Conservation (phyloP, 2,797 vertebrate species). For the Coilia nasus region DNA sequence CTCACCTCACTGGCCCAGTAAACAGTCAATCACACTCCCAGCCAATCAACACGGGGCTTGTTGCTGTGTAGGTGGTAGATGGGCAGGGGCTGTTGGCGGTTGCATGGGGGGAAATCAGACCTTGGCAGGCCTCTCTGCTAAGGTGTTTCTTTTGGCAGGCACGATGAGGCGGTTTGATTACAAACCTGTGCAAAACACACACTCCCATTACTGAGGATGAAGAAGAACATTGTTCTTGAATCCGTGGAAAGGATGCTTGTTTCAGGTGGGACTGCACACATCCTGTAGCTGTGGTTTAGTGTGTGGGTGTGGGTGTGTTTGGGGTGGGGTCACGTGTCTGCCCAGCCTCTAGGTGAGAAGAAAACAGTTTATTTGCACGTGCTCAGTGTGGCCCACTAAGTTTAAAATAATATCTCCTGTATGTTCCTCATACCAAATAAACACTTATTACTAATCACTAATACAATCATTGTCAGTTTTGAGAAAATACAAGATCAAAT, state of each 20-base stretch:
- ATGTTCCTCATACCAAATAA: too few species aligned
- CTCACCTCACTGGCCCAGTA: too few species aligned
- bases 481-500: too few species aligned
- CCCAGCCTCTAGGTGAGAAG: neutral
- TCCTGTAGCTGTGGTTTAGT: slow-evolving; percentile 10
- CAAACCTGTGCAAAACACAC: slow-evolving; percentile 32
- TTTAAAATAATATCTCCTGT: too few species aligned
- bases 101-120: slow-evolving; percentile 49
- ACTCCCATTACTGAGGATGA: neutral
- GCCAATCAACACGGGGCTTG: too few species aligned
- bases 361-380: neutral
- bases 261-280: neutral
- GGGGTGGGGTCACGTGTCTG: too few species aligned
- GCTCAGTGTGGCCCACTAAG: too few species aligned
- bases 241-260: slow-evolving; percentile 39
- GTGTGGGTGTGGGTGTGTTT: too few species aligned
- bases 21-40: too few species aligned
- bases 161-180: slow-evolving; percentile 59
- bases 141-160: slow-evolving; percentile 66
- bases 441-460: too few species aligned
- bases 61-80: too few species aligned
- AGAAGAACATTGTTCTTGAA: slow-evolving; percentile 39
- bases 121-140: slow-evolving; percentile 55
- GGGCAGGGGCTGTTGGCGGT: neutral
- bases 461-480: too few species aligned